phyloP scores from a whole-genome alignment of 2,888 invertebrate genomes.

The Lobophora halterata region DNA sequence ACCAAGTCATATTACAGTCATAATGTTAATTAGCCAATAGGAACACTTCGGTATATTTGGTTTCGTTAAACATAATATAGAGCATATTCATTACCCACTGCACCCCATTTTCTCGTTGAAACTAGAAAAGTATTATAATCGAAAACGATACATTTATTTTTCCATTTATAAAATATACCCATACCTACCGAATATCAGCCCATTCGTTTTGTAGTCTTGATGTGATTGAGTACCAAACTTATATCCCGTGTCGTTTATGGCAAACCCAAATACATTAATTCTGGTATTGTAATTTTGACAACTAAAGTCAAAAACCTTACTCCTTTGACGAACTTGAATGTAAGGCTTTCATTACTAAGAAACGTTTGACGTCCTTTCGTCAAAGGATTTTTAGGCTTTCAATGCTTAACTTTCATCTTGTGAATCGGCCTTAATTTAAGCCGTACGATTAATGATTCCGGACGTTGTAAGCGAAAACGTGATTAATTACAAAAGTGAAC shows the following conservation, averaged over 20 bases:
- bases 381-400: background rate
- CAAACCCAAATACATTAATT: slow-evolving; percentile 9
- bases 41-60: no score
- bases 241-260: background rate
- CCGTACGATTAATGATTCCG: slow-evolving; percentile 55
- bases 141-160: no score
- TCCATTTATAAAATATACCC: no score
- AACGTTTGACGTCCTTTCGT: no score
- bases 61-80: no score
- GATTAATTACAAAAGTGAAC: slow-evolving; percentile 62
- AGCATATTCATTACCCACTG: no score
- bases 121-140: no score
- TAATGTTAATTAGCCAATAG: no score
- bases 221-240: background rate
- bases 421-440: slow-evolving; percentile 21
- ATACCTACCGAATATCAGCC: no score
- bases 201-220: no score
- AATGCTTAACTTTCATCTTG: slow-evolving; percentile 4
- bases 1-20: no score
- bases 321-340: background rate
- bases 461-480: slow-evolving; percentile 54
- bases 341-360: slow-evolving; percentile 4
- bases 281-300: slow-evolving; percentile 12
- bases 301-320: slow-evolving; percentile 3
- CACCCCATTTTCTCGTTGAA: no score